phyloP scores from a whole-genome alignment of 2,113 vertebrate species.

The Macaca mulatta region DNA sequence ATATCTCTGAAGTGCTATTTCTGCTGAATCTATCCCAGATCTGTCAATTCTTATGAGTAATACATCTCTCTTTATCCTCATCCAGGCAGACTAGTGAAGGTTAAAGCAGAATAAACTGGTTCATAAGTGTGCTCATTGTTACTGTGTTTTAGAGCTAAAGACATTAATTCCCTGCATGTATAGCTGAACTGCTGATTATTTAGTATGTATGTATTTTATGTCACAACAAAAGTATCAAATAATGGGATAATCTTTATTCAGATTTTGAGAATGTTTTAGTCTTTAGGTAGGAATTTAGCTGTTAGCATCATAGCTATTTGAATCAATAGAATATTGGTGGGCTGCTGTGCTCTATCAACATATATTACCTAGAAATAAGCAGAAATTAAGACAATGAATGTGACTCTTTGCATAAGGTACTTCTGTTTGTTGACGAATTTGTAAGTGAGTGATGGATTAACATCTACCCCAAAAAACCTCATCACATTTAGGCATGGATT shows the following conservation, averaged over 20 bases:
- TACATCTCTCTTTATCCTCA: conserved; percentile 20
- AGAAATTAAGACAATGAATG: conserved; percentile 26
- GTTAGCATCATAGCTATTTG: background rate
- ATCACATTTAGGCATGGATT: background rate
- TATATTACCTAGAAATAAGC: conserved; percentile 18
- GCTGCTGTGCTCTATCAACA: background rate
- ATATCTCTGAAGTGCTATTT: conserved; percentile 46
- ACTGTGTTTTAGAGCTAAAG: background rate
- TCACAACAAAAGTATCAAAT: conserved; percentile 11
- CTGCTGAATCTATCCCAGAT: conserved; percentile 45
- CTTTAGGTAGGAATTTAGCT: background rate
- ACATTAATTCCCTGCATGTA: background rate
- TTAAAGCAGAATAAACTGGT: background rate
- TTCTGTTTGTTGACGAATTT: background rate
- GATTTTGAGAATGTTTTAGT: conserved; percentile 7
- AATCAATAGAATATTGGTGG: background rate
- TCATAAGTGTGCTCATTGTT: conserved; percentile 28
- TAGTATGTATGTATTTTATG: background rate
- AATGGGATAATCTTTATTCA: background rate
- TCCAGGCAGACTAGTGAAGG: conserved; percentile 7
- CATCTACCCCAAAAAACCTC: background rate
- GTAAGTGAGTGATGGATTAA: background rate
- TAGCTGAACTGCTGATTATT: background rate
- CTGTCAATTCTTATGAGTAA: conserved; percentile 45
- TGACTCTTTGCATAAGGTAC: background rate